Conservation (phyloP, 2,113 vertebrate genomes). For the Ciconia boyciana region DNA sequence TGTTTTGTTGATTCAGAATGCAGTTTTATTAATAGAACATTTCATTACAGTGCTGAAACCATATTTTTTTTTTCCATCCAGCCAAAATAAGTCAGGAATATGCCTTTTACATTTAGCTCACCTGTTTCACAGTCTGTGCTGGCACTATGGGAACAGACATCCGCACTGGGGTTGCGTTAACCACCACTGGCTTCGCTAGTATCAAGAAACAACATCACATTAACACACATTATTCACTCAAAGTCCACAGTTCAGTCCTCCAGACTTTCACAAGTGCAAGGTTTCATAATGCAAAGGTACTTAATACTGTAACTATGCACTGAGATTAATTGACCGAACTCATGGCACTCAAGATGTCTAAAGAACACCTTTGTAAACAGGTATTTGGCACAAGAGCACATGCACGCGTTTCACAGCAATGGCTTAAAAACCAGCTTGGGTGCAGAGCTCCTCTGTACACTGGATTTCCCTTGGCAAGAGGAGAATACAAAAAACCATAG, state of each 20-base stretch:
- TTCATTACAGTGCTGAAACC: neutral
- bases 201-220: neutral
- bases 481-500: neutral
- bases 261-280: neutral
- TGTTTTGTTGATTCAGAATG: neutral
- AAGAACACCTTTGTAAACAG: neutral
- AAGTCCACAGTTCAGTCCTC: neutral
- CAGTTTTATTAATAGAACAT: neutral
- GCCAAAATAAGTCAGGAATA: neutral
- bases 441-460: neutral
- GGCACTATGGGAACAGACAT: constrained; percentile 95
- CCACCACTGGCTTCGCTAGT: constrained; percentile 90
- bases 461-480: neutral
- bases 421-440: neutral
- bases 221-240: neutral
- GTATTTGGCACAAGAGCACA: neutral
- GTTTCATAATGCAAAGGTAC: neutral
- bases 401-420: neutral
- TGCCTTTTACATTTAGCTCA: constrained; percentile 50
- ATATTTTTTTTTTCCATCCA: neutral
- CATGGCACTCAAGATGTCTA: neutral
- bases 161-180: constrained; percentile 84
- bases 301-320: neutral
- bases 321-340: neutral
- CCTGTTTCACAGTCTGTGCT: constrained; percentile 93